phyloP scores from a whole-genome alignment of 2,113 vertebrate genomes.

The Brienomyrus brachyistius region DNA sequence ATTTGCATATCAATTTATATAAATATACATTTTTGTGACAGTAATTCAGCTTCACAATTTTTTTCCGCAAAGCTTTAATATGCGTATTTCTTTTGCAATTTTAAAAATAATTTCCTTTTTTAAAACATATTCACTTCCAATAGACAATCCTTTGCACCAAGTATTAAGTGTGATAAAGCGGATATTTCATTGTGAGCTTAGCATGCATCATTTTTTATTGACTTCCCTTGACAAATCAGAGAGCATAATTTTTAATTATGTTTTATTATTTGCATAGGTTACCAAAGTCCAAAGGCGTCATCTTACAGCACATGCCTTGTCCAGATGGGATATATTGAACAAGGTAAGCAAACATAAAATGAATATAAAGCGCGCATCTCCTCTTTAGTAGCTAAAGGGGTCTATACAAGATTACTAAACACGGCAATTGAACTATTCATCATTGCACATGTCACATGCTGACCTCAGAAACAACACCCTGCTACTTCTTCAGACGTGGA shows the following conservation, averaged over 20 bases:
- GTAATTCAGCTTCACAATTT: neutral
- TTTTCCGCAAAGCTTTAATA: neutral
- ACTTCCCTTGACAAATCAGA: slow-evolving; percentile 59
- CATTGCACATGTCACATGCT: slow-evolving; percentile 49
- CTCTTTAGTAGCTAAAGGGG: slow-evolving; percentile 73
- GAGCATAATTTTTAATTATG: slow-evolving; percentile 71
- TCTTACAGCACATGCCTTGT: slow-evolving; percentile 71
- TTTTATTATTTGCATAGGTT: slow-evolving; percentile 75
- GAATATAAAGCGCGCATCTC: slow-evolving; percentile 70
- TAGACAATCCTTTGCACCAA: slow-evolving; percentile 26
- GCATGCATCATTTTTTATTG: slow-evolving; percentile 17
- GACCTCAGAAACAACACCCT: slow-evolving; percentile 39
- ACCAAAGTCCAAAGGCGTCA: slow-evolving; percentile 68
- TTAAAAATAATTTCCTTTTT: slow-evolving; percentile 44
- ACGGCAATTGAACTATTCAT: slow-evolving; percentile 64
- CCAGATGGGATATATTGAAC: slow-evolving; percentile 59
- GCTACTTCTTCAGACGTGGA: slow-evolving; percentile 35
- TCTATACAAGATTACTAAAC: slow-evolving; percentile 74
- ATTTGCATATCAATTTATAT: neutral
- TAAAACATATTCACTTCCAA: slow-evolving; percentile 62
- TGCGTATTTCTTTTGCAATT: neutral
- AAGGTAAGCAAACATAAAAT: slow-evolving; percentile 64
- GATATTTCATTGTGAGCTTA: neutral
- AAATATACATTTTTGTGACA: neutral
- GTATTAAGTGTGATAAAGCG: neutral